These are phyloP conservation scores for Ispidina lecontei DNA, from an alignment of 2,797 vertebrate genomes.

Conservation along the genomic window DNA sequence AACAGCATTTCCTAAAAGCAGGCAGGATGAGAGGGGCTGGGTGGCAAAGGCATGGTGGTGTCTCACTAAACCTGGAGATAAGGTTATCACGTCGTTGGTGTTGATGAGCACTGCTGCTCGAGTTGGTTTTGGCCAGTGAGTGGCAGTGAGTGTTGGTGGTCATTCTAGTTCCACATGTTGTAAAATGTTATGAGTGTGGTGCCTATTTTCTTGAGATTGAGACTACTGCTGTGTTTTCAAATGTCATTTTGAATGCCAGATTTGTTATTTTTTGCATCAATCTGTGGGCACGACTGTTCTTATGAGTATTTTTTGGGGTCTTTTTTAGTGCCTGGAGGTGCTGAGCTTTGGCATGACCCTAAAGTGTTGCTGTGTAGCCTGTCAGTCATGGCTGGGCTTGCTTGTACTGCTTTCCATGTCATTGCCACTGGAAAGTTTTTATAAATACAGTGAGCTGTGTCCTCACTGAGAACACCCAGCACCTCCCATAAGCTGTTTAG, in stretches of 20 bases:
- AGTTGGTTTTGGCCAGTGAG: not conserved
- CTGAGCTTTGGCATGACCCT: not conserved
- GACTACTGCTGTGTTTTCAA: not conserved
- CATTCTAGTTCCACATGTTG: not conserved
- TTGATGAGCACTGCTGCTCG: rapidly evolving
- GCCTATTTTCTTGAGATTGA: not conserved
- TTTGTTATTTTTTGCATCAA: slow-evolving; percentile 47
- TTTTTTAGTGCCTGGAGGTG: slow-evolving; percentile 1
- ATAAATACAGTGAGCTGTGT: not conserved
- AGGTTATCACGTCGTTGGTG: rapidly evolving
- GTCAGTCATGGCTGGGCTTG: not conserved
- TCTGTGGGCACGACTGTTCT: not conserved
- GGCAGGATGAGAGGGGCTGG: not conserved
- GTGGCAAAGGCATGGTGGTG: rapidly evolving
- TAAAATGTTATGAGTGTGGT: not conserved
- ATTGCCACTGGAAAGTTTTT: not conserved
- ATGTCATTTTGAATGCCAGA: slow-evolving; percentile 34
- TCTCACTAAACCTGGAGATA: not conserved
- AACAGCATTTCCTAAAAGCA: not conserved
- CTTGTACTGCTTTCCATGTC: rapidly evolving
- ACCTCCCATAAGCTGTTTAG: rapidly evolving
- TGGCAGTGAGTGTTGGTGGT: slow-evolving; percentile 1
- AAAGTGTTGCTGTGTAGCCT: not conserved
- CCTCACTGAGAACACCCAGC: not conserved
- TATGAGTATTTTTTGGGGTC: not conserved